These are phyloP conservation scores for Glandiceps talaboti DNA, from an alignment of 53 echinoderm and acorn worm genomes.

Conservation along the genomic window DNA sequence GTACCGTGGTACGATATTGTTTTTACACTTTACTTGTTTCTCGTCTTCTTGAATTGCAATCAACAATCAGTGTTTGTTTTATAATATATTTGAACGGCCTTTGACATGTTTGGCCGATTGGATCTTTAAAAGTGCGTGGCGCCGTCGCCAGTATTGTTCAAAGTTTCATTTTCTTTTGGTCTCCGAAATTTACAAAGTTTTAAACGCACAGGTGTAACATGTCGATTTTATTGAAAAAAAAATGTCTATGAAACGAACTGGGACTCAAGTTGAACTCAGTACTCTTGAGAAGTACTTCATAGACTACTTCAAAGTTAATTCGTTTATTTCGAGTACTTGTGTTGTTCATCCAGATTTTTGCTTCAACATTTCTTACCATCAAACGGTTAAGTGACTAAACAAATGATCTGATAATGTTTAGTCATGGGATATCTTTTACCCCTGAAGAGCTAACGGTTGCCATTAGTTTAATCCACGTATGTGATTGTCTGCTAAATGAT, in stretches of 20 bases:
- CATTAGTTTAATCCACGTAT: background rate
- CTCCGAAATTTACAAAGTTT: background rate
- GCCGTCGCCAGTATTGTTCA: background rate
- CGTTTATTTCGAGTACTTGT: background rate
- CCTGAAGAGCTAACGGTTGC: background rate
- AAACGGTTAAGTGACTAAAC: background rate
- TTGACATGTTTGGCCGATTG: background rate
- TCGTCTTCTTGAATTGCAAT: too few species aligned
- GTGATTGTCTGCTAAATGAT: background rate
- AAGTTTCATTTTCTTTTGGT: background rate
- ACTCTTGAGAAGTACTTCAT: background rate
- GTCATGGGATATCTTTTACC: background rate
- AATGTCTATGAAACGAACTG: too few species aligned
- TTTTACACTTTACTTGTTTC: too few species aligned
- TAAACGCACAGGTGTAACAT: background rate
- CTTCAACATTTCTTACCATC: background rate
- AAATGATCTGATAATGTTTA: background rate
- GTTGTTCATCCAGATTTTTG: background rate
- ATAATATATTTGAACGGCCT: background rate
- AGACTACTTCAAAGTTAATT: background rate
- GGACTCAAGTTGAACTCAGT: background rate
- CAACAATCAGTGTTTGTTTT: too few species aligned
- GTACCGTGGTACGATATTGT: too few species aligned
- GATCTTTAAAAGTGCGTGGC: background rate
- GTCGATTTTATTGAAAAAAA: background rate